Evolutionary conservation across 2,888 invertebrate genomes (phyloP).

Genomic region (Cheilosia grossa): DNA sequence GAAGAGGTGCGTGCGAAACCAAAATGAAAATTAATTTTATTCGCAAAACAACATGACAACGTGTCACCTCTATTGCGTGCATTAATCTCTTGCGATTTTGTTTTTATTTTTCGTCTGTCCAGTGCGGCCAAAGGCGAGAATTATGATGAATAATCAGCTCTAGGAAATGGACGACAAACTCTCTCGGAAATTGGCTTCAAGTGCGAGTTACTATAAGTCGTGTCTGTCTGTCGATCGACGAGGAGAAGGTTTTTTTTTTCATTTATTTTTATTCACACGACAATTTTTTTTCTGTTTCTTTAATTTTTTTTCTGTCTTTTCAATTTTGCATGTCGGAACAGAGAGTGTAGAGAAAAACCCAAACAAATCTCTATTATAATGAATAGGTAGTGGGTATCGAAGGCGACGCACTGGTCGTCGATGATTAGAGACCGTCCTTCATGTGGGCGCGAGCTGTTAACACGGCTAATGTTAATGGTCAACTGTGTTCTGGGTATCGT

Average conservation of each 20-base stretch:
- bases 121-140: slow-evolving; percentile 34
- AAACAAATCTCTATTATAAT: slow-evolving; percentile 47
- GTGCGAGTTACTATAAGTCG: background rate
- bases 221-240: slow-evolving; percentile 28
- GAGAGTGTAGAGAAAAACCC: slow-evolving; percentile 27
- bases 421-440: slow-evolving; percentile 57
- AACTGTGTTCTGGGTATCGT: slow-evolving; percentile 37
- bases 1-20: slow-evolving; percentile 71
- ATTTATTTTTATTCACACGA: slow-evolving; percentile 1
- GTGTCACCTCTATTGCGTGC: slow-evolving; percentile 74
- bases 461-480: slow-evolving; percentile 34
- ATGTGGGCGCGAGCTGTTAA: slow-evolving; percentile 55
- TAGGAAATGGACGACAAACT: slow-evolving; percentile 74
- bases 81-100: slow-evolving; percentile 65
- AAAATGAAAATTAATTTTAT: slow-evolving; percentile 74
- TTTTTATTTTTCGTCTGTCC: slow-evolving; percentile 25
- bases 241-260: slow-evolving; percentile 25
- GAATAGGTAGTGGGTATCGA: slow-evolving; percentile 54
- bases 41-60: slow-evolving; percentile 71
- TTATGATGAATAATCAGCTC: slow-evolving; percentile 75
- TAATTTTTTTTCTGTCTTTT: slow-evolving; percentile 44
- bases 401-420: slow-evolving; percentile 40
- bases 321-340: slow-evolving; percentile 76
- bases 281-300: slow-evolving; percentile 28
- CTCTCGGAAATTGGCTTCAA: slow-evolving; percentile 44